These are phyloP conservation scores for Agrilus mali DNA, from an alignment of 2,888 invertebrate genomes.

Conservation along the genomic window DNA sequence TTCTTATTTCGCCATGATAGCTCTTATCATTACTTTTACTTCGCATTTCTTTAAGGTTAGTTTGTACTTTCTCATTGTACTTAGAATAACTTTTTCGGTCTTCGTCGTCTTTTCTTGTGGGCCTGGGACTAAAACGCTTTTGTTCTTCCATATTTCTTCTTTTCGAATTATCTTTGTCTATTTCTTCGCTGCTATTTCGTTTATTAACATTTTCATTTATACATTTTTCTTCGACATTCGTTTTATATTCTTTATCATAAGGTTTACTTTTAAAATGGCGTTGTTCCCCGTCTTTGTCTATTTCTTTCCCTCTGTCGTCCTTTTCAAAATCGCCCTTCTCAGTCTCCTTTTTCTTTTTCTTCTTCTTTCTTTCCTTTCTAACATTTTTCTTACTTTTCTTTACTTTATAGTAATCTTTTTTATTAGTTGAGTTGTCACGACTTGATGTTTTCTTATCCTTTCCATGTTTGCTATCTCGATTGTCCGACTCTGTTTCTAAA, in stretches of 20 bases:
- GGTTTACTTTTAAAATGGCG: background rate
- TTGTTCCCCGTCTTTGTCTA: constrained; percentile 4
- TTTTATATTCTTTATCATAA: constrained; percentile 1
- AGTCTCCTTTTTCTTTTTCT: constrained; percentile 4
- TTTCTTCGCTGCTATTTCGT: background rate
- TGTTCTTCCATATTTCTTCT: background rate
- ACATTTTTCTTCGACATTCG: background rate
- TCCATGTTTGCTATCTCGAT: background rate
- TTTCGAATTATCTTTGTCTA: background rate
- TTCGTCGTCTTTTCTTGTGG: constrained; percentile 1
- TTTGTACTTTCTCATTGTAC: constrained; percentile 5
- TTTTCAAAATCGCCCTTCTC: constrained; percentile 3
- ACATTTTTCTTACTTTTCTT: constrained; percentile 2
- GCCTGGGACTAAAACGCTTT: background rate
- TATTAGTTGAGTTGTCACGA: constrained; percentile 1
- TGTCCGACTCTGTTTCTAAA: background rate
- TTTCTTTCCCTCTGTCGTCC: constrained; percentile 6
- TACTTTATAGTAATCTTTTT: background rate
- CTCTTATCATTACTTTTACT: constrained; percentile 5
- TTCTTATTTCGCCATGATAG: constrained; percentile 3
- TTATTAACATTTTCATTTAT: background rate
- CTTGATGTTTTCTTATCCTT: constrained; percentile 1
- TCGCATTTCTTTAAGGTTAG: constrained; percentile 2
- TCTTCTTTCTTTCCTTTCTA: constrained; percentile 6
- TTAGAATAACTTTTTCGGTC: constrained; percentile 3